Base-by-base conservation (phyloP, 2,113 vertebrate species). In the Poecile atricapillus region DNA sequence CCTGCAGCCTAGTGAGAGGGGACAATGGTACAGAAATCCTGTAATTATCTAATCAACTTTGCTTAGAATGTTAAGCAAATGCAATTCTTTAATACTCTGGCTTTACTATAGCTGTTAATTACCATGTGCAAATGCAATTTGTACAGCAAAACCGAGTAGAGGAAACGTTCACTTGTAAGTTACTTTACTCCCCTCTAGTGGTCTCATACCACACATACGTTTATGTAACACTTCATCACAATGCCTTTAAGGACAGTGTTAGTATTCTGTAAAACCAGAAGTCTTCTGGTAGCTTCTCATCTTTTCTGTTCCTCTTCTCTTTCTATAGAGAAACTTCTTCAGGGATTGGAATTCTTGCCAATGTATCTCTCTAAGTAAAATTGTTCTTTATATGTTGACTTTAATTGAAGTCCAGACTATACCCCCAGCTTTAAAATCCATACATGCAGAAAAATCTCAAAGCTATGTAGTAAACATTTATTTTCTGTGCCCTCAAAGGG, bases 121-220 rank as follows among this genome's bases (percentile, higher is more conserved):
- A 95, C 85, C 74, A 93, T 85, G 87, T 97, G 53, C 75, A 94
- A 96, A 95, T 52, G 44, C 55, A 93, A 93, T 94, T 95, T 96
- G 79, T 91, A 73, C 73, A 84, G 75, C 49, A 75, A 81, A 96
- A 39, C 79, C 44, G 39, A 81, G 64, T 15, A 23, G 58, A 83
- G 87, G 85, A 67, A 90, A 62, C 43, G 10, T 64, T 94, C 63
- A 73, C 80, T 89, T 96, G 87, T 94, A 92, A 97, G 95, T 94
- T 89, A 53, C 95, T 98, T 97, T 97, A 97, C 97, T 97, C 93
- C 98, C 98, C 96, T 96, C 97, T 97, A 97, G 97, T 97, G 97
- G 98, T 94, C 93, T 97, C 92, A 52, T 59, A 24, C 56, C 68
- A 85, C 69, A 91, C 4, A 13, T 74, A 50, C 84, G 78, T 90